Evolutionary conservation across 2,113 vertebrate genomes (phyloP).

Genomic region (Pyrgilauda ruficollis): DNA sequence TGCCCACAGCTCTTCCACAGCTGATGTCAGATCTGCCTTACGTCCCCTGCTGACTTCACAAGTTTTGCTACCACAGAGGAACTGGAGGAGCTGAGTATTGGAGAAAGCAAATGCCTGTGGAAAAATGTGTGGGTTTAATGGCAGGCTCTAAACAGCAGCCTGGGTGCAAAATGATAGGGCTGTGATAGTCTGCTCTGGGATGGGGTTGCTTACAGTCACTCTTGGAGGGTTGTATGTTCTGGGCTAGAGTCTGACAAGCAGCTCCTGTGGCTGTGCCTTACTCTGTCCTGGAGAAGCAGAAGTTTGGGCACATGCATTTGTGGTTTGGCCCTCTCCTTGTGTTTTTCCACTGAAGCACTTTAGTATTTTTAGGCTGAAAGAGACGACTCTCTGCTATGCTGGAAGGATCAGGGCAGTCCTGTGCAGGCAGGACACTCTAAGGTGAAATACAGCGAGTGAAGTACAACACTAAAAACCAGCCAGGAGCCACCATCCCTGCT

Average conservation of each 20-base stretch:
- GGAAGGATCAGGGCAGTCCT: neutral
- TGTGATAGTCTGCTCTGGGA: neutral
- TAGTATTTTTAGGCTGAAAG: slow-evolving; percentile 34
- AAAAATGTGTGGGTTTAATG: neutral
- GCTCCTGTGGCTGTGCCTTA: neutral
- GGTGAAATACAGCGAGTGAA: neutral
- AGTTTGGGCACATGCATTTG: neutral
- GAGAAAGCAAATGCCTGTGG: neutral
- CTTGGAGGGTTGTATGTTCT: neutral
- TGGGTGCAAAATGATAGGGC: neutral
- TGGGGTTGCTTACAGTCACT: neutral
- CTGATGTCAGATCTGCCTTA: neutral
- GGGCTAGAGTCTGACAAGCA: neutral
- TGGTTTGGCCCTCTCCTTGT: slow-evolving; percentile 28
- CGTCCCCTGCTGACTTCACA: neutral
- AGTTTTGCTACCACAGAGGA: neutral
- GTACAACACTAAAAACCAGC: neutral
- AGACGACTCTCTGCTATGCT: neutral
- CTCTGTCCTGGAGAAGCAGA: neutral
- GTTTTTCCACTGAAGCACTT: slow-evolving; percentile 49
- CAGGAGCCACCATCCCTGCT: neutral
- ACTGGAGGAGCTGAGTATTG: neutral
- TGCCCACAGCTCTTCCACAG: neutral
- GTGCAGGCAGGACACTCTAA: neutral
- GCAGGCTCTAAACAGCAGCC: neutral